Base-by-base conservation (phyloP, 2,797 vertebrate genomes). In the Gymnodraco acuticeps region DNA sequence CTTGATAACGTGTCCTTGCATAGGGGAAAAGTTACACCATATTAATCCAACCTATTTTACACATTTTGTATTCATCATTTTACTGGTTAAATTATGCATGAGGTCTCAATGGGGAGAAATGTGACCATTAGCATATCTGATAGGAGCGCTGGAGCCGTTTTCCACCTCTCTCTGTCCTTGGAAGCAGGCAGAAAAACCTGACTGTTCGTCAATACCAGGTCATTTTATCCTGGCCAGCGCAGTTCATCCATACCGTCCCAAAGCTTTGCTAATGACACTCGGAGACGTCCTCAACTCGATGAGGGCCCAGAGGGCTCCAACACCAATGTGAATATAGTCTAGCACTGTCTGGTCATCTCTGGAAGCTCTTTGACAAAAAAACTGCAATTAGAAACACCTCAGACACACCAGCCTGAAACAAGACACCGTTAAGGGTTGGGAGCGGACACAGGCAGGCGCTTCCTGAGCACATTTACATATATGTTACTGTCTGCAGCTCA, bases 91-190 rank as follows among this genome's bases (percentile, higher is more conserved):
- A 95, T 95, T 94, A 94, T 95, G 93, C 92, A 95, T 94, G 90
- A 94, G 88, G 90, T 90, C 91, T 92, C 92, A 84, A 77, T 87
- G 86, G 93, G 89, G 91, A 89, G 92, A 92, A 93, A 94, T 87
- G 90, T 86, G 92, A 88, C 92, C 90, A 95, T 96, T 95, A 95
- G 92, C 95, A 95, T 95, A 94, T 94, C 93, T 94, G 93, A 94
- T 94, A 88, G 92, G 86, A 89, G 86, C 33, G 11, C 33, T 75
- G 63, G 78, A 90, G 88, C 89, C 55, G 75, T 87, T 90, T 90
- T 91, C 90, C 90, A 90, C 90, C 92, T 88, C 80, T 80, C 77
- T 67, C 72, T 87, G 92, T 94, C 94, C 94, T 95, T 95, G 94
- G 93, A 88, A 93, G 87, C 81, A 78, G 73, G 84, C 83, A 83